These are phyloP conservation scores for Eidolon helvum DNA, from an alignment of 2,113 vertebrate species.

Conservation along the genomic window DNA sequence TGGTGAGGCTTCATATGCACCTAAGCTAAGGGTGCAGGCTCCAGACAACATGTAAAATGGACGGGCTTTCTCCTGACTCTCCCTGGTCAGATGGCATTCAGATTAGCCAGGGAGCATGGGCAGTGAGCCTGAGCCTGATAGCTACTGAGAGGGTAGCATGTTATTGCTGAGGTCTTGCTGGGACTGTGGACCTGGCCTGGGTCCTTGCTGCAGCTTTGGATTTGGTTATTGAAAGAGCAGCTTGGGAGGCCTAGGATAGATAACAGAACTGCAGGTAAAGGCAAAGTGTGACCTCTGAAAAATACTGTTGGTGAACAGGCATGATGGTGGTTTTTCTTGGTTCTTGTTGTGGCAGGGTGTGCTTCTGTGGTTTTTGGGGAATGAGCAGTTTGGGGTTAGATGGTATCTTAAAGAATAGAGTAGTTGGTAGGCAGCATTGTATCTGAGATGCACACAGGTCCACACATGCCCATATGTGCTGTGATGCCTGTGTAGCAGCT, in stretches of 20 bases:
- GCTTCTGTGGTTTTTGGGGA: neutral
- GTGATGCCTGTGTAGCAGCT: neutral
- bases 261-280: neutral
- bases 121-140: neutral
- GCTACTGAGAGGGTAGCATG: too few species aligned
- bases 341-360: neutral
- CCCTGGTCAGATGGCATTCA: neutral
- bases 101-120: neutral
- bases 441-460: neutral
- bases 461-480: neutral
- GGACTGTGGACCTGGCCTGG: neutral
- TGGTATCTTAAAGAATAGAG: neutral
- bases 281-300: neutral
- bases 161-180: neutral
- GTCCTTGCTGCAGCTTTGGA: neutral
- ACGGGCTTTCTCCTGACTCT: neutral
- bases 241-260: neutral
- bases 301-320: neutral
- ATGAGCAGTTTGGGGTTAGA: neutral
- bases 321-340: neutral
- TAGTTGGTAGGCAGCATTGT: neutral
- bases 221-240: neutral
- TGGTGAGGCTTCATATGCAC: neutral
- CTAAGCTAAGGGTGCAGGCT: neutral
- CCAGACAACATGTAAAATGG: accelerated